Conservation (phyloP, 2,113 vertebrate genomes). For the Alexandromys fortis region DNA sequence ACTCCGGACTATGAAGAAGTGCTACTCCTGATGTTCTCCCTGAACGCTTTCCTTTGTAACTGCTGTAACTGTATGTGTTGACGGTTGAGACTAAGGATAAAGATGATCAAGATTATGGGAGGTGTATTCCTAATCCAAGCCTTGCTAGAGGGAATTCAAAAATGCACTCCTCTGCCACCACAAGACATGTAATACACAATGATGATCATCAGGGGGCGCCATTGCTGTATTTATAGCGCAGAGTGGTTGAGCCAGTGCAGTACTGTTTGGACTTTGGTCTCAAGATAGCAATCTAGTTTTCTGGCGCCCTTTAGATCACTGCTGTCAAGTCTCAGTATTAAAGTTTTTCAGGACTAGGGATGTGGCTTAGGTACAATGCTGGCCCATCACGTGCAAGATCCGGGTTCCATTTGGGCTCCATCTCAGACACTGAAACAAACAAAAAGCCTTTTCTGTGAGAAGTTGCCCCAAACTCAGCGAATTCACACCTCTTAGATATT, state of each 20-base stretch:
- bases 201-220: slow-evolving; percentile 35
- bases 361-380: neutral
- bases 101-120: neutral
- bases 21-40: neutral
- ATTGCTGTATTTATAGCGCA: slow-evolving; percentile 22
- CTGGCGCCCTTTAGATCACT: neutral
- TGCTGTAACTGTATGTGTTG: neutral
- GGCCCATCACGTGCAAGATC: neutral
- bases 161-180: neutral
- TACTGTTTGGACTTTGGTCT: neutral
- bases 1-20: neutral
- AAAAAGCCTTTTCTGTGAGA: neutral
- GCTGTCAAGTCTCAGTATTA: neutral
- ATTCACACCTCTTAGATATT: neutral
- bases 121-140: neutral
- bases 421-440: neutral
- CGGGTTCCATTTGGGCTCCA: neutral
- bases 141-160: neutral
- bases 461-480: neutral
- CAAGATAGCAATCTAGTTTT: neutral
- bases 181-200: neutral
- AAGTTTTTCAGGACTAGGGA: neutral
- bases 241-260: neutral
- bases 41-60: neutral
- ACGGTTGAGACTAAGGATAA: neutral